Evolutionary conservation across 2,113 vertebrate genomes (phyloP).

Genomic region (Orcinus orca): DNA sequence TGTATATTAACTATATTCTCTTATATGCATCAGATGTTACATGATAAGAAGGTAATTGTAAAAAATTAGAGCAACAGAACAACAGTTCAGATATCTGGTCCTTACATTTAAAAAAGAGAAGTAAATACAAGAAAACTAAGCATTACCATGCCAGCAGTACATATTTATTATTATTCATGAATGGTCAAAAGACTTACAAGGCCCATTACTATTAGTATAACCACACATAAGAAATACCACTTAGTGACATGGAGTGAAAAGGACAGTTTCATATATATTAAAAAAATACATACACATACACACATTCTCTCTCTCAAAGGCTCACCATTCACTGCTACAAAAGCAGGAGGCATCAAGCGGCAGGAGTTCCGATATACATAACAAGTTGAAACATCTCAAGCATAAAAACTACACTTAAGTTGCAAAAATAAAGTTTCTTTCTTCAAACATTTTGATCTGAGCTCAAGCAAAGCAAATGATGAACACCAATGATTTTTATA

Average conservation of each 20-base stretch:
- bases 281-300: slow-evolving; percentile 64
- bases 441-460: slow-evolving; percentile 79
- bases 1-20: not conserved
- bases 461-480: slow-evolving; percentile 79
- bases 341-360: slow-evolving; percentile 72
- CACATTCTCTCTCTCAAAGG: slow-evolving; percentile 14
- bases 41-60: not conserved
- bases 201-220: slow-evolving; percentile 57
- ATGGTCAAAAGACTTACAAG: slow-evolving; percentile 71
- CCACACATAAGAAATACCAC: slow-evolving; percentile 52
- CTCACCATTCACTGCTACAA: slow-evolving; percentile 68
- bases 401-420: slow-evolving; percentile 81
- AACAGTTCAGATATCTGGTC: not conserved
- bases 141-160: slow-evolving; percentile 73
- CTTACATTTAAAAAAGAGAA: not conserved
- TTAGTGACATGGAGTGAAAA: slow-evolving; percentile 67
- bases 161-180: slow-evolving; percentile 80
- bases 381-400: slow-evolving; percentile 76
- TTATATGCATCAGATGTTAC: not conserved
- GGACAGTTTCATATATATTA: slow-evolving; percentile 55
- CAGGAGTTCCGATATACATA: slow-evolving; percentile 75
- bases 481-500: slow-evolving; percentile 66
- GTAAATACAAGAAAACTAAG: slow-evolving; percentile 7
- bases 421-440: slow-evolving; percentile 87
- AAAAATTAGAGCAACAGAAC: not conserved